phyloP scores from a whole-genome alignment of 2,797 vertebrate species.

The Sebastes paucispinis region DNA sequence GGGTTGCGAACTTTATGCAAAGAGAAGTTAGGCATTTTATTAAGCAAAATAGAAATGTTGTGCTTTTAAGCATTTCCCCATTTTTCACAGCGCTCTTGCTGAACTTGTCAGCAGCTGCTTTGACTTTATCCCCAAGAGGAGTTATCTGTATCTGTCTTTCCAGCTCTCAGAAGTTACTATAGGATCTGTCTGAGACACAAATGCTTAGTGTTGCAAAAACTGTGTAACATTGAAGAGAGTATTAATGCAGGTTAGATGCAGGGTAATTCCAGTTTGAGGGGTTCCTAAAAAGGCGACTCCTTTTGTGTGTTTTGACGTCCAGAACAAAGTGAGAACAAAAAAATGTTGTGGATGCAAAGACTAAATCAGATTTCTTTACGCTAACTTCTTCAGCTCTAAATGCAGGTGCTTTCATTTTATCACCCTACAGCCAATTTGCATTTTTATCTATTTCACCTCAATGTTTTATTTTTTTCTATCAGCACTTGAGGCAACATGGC shows the following conservation, averaged over 20 bases:
- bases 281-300: background rate
- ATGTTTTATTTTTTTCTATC: background rate
- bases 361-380: background rate
- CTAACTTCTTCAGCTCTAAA: background rate
- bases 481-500: background rate
- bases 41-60: background rate
- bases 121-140: background rate
- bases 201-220: background rate
- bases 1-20: background rate
- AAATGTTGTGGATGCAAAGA: background rate
- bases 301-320: background rate
- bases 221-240: background rate
- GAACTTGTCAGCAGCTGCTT: background rate
- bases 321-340: background rate
- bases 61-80: background rate
- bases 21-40: background rate
- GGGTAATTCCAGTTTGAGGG: background rate
- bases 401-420: background rate
- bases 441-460: constrained; percentile 13
- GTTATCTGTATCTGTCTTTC: background rate
- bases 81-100: background rate
- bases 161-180: background rate
- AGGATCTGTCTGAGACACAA: background rate
- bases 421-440: constrained; percentile 29
- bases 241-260: background rate